Evolutionary conservation across 2,113 vertebrate genomes (phyloP), one percentile per base, ranked within the genome.

Genomic region (Onychostruthus taczanowskii): DNA sequence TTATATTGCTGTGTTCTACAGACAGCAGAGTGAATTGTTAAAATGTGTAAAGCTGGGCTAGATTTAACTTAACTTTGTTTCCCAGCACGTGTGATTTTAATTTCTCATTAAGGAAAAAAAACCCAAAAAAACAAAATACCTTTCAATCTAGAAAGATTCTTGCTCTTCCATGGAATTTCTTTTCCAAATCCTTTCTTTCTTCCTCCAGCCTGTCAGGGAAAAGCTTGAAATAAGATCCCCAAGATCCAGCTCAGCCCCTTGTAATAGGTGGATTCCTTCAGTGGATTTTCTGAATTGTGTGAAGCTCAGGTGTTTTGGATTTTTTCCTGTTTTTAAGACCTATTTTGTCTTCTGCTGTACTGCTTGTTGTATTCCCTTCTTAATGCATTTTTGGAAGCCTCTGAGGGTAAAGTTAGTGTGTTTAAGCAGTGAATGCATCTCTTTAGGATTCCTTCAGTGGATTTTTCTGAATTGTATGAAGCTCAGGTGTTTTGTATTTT

Each of bases 1-100:
- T 98, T 98, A 96, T 98, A 97, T 97, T 98, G 96, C 96, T 94
- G 83, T 97, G 95, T 97, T 98, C 94, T 98, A 96, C 95, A 95
- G 96, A 90, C 96, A 96, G 95, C 86, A 91, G 93, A 93, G 91
- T n/a, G 94, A 96, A 97, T 74, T 83, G 93, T 73, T 92, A 87
- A 90, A 94, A 94, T 96, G 94, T 91, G 92, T 89, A 97, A 92
- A 94, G 77, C 97, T 96, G 94, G 91, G 87, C 79, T 91, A 78
- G 83, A 77, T 96, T 96, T 94, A 94, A 97, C 93, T 97, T 95
- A 89, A 94, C 95, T 95, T 96, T 95, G 76, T 86, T 94, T 94
- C 64, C 61, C 80, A 44, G 47, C 39, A 27, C 59, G 64, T 52
- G 62, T 66, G 52, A 8, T 21, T 89, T 86, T 88, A 64, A 85